Percentiles rank a stretch among this genome's conserved stretches.
Conservation (phyloP, 2,113 vertebrate genomes). For the Trichechus manatus region DNA sequence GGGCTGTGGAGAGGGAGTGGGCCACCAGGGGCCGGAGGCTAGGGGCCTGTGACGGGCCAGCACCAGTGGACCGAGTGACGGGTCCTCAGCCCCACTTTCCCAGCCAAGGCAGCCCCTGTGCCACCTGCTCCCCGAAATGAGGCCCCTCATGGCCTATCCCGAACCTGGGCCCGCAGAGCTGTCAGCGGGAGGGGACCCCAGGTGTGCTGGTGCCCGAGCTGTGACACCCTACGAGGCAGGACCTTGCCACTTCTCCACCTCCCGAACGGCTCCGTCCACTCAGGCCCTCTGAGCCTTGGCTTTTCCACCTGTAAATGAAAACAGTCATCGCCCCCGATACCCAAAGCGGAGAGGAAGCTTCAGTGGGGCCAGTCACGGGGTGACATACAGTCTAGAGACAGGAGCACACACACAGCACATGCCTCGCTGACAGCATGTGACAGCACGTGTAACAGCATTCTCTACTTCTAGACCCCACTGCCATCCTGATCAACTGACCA, state of each 20-base stretch:
- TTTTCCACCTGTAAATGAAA: not conserved
- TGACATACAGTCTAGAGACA: not conserved
- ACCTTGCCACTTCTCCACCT: not conserved
- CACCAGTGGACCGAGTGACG: accelerated
- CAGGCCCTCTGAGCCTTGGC: not conserved
- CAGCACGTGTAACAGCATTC: accelerated
- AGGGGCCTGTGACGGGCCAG: no score
- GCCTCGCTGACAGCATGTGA: no score
- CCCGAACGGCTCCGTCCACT: no score
- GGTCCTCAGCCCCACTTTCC: no score
- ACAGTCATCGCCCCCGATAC: not conserved
- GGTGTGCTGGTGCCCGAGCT: accelerated
- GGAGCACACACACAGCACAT: accelerated
- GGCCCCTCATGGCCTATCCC: accelerated
- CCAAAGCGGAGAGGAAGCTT: not conserved
- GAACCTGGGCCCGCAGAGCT: not conserved
- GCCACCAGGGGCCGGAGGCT: no score
- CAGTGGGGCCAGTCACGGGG: not conserved
- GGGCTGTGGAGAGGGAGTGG: accelerated
- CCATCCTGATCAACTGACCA: no score
- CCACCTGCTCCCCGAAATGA: not conserved
- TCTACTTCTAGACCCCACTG: not conserved
- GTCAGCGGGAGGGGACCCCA: not conserved
- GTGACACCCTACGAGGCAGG: not conserved
- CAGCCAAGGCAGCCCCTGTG: no score